Base-by-base conservation (phyloP, 2,113 vertebrate genomes). In the Calcarius ornatus region DNA sequence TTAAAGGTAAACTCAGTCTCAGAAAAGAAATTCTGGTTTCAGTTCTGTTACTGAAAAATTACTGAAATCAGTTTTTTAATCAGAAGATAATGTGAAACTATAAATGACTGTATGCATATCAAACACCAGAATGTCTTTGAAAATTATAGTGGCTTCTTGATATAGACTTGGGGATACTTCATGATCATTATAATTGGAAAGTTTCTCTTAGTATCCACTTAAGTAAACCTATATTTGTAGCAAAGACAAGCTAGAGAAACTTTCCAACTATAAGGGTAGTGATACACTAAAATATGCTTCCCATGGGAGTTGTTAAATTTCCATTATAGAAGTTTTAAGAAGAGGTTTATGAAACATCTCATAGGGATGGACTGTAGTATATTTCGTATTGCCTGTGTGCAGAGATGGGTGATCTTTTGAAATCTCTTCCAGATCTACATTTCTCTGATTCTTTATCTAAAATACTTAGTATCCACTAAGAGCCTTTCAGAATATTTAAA, bases 301-400 rank as follows among this genome's bases (percentile, higher is more conserved):
- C 96, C 92, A 96, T 95, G 96, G 96, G 88, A 96, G 95, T 96
- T 92, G 53, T 95, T 93, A 77, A 50, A 93, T 94, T 92, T 94
- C 85, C 94, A 88, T 70, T 97, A 83, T 80, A 90, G 90, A 96
- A 80, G 90, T 95, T 95, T 65, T 66, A 93, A 94, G 85, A 88
- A 91, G 77, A 93, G 86, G 71, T 82, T 95, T 94, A 93, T 71
- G 54, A 93, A 94, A 93, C 86, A 96, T 96, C 86, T 94, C 77
- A 89, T 85, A 92, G 86, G 91, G 94, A 91, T 94, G 81, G 88
- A 96, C 75, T 88, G 28, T 60, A 94, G 75, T 95, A 43, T 94
- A 94, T 83, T 90, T 95, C 77, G 27, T 83, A 54, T 77, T 89
- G 91, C 91, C 51, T 95, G 50, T 81, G n/a, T 83, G 76, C 80